Percentiles rank a stretch among this genome's conserved stretches.
Evolutionary conservation across 2,888 invertebrate species (phyloP).

Genomic region (Protophormia terraenovae): DNA sequence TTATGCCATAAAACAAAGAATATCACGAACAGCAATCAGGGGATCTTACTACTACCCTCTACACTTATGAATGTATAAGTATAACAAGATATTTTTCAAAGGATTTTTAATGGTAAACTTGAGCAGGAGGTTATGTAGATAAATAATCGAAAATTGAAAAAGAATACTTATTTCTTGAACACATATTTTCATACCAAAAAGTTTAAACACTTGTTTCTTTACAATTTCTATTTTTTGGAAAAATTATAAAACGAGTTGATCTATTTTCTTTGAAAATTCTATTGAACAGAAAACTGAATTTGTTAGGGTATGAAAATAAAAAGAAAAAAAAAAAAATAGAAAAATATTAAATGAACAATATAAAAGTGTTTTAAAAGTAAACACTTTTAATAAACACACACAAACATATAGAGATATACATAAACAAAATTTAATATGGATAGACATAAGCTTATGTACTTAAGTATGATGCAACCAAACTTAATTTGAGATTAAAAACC

Average conservation of each 20-base stretch:
- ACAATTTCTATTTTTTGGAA: neutral
- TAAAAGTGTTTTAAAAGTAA: constrained; percentile 43
- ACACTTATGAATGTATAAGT: neutral
- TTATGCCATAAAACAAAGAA: neutral
- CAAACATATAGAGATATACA: no score
- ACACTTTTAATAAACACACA: constrained; percentile 15
- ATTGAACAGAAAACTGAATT: neutral
- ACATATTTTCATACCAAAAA: neutral
- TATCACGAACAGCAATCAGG: neutral
- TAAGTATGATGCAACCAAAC: neutral
- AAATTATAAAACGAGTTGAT: neutral
- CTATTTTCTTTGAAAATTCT: neutral
- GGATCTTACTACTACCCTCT: neutral
- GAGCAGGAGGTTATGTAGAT: no score
- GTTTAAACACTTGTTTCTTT: constrained; percentile 11
- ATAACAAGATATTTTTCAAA: neutral
- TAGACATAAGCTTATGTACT: neutral
- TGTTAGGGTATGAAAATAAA: neutral
- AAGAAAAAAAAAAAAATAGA: neutral
- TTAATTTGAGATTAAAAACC: neutral
- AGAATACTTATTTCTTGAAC: neutral
- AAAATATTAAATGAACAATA: constrained; percentile 48
- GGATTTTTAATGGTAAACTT: no score
- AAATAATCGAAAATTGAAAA: no score
- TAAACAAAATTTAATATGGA: neutral